These are phyloP conservation scores for Archilochus colubris DNA, from an alignment of 2,113 vertebrate genomes.

Conservation along the genomic window DNA sequence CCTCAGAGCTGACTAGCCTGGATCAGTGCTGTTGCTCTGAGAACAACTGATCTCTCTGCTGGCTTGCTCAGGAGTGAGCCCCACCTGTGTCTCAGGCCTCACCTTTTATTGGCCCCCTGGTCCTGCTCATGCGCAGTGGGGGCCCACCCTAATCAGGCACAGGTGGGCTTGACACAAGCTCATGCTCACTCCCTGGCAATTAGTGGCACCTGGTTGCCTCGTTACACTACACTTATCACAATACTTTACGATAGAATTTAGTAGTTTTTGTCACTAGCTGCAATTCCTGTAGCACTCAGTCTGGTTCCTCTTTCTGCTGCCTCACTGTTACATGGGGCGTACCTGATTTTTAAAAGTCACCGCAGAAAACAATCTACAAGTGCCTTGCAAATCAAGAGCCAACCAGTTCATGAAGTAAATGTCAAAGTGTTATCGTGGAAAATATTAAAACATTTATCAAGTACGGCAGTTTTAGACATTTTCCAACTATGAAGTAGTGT, in stretches of 20 bases:
- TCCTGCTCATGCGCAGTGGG: no score
- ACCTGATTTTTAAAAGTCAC: neutral
- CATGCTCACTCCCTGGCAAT: no score
- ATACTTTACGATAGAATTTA: neutral
- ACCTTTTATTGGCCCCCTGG: no score
- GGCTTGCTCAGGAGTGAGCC: no score
- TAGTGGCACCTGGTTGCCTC: no score
- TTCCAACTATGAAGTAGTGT: neutral
- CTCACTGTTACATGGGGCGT: neutral
- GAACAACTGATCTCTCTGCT: no score
- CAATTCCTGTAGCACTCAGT: neutral
- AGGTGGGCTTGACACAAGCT: no score
- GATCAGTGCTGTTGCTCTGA: no score
- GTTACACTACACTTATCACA: neutral
- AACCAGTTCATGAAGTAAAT: neutral
- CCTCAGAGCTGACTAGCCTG: no score
- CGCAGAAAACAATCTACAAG: neutral
- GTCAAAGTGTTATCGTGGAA: neutral
- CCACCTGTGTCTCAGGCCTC: no score
- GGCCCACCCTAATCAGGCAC: no score
- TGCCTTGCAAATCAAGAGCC: neutral
- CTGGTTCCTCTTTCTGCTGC: neutral
- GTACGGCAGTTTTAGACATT: neutral
- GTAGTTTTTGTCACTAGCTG: neutral
- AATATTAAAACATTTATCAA: neutral